These are phyloP conservation scores for Caenorhabditis remanei DNA, from an alignment of 1,140 invertebrate species.

Conservation along the genomic window DNA sequence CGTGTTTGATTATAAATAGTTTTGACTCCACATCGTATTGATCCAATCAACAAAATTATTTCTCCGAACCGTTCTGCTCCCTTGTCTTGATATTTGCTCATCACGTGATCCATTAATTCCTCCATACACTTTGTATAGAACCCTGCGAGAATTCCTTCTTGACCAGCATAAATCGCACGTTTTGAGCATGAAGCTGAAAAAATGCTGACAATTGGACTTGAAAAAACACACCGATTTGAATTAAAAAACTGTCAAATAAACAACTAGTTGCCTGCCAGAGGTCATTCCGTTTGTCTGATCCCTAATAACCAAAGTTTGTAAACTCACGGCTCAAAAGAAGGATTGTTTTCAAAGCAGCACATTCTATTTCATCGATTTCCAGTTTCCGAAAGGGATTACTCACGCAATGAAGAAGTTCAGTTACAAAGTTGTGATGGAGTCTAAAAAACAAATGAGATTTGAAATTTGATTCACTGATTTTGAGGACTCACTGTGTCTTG, in stretches of 20 bases:
- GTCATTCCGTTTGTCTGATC: background rate
- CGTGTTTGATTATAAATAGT: slow-evolving; percentile 57
- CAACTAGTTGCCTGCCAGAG: no score
- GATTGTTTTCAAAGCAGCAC: slow-evolving; percentile 58
- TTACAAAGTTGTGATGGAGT: slow-evolving; percentile 51
- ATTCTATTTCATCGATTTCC: slow-evolving; percentile 46
- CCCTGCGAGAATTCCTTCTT: background rate
- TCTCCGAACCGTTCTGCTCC: slow-evolving; percentile 52
- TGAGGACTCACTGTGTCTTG: slow-evolving; percentile 12
- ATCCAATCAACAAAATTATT: slow-evolving; percentile 22
- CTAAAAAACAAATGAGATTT: slow-evolving; percentile 5
- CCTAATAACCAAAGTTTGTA: background rate
- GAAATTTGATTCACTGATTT: background rate
- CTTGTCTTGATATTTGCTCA: background rate
- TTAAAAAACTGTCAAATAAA: no score
- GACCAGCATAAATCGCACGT: slow-evolving; percentile 39
- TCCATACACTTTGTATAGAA: slow-evolving; percentile 27
- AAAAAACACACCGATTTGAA: background rate
- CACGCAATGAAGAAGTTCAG: slow-evolving; percentile 2
- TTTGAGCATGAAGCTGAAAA: slow-evolving; percentile 32
- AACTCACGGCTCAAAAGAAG: slow-evolving; percentile 58
- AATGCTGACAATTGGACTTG: background rate
- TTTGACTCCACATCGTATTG: slow-evolving; percentile 48
- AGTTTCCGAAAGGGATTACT: slow-evolving; percentile 32
- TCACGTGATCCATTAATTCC: slow-evolving; percentile 15